Conservation (phyloP, 1,140 invertebrate genomes). For the Bombus difficillimus region DNA sequence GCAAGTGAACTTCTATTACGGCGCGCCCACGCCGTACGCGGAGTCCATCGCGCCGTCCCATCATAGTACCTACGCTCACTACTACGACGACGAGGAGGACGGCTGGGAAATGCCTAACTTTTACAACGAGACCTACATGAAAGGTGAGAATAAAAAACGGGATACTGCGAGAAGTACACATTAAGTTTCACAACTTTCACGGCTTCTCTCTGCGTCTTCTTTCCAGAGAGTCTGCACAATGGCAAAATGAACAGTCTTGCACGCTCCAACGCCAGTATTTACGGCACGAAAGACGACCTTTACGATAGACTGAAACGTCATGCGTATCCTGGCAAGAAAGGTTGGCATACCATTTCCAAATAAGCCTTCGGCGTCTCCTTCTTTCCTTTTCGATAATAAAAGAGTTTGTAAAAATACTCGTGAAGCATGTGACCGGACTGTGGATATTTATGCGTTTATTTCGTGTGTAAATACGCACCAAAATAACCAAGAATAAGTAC, state of each 20-base stretch:
- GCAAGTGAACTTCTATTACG: constrained; percentile 98
- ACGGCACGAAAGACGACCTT: constrained; percentile 97
- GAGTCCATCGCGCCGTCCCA: constrained; percentile 97
- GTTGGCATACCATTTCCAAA: constrained; percentile 80
- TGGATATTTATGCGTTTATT: too few species aligned
- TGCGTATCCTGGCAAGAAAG: constrained; percentile 98
- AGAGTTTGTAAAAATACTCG: too few species aligned
- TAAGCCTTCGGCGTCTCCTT: neutral
- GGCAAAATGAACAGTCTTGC: constrained; percentile 95
- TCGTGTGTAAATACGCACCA: too few species aligned
- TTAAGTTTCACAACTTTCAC: neutral
- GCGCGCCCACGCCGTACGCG: constrained; percentile 94
- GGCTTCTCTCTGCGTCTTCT: neutral
- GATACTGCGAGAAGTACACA: too few species aligned
- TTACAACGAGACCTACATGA: constrained; percentile 98
- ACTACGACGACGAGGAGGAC: constrained; percentile 96
- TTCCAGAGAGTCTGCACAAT: constrained; percentile 90
- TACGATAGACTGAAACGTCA: constrained; percentile 97
- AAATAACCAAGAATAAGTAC: too few species aligned
- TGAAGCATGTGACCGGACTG: too few species aligned
- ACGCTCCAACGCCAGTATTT: constrained; percentile 95
- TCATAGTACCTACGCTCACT: constrained; percentile 97
- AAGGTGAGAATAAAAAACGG: constrained; percentile 82
- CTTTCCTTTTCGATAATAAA: neutral
- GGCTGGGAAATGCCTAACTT: constrained; percentile 99